Conservation (phyloP, 2,113 vertebrate species). For the Hyaena hyaena region DNA sequence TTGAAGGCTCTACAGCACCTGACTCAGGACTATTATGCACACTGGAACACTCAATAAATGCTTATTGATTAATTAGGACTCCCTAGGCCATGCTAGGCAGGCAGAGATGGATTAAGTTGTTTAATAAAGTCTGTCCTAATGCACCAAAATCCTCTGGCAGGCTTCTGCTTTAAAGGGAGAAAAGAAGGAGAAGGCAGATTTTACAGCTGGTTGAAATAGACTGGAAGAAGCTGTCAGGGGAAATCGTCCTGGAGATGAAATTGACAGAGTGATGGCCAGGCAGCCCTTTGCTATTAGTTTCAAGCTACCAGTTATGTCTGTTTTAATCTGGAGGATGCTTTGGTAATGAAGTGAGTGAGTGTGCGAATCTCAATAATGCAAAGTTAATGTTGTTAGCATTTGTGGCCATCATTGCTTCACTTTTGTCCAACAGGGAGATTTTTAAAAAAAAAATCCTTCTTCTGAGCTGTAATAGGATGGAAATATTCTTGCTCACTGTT, state of each 20-base stretch:
- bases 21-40: constrained; percentile 59
- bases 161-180: constrained; percentile 41
- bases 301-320: constrained; percentile 58
- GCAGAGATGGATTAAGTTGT: constrained; percentile 78
- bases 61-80: constrained; percentile 79
- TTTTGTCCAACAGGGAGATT: constrained; percentile 47
- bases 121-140: constrained; percentile 70
- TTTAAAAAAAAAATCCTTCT: neutral
- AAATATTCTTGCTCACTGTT: constrained; percentile 63
- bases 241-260: constrained; percentile 7
- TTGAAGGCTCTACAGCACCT: constrained; percentile 45
- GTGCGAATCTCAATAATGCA: neutral
- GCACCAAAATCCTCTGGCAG: constrained; percentile 59
- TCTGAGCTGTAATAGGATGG: constrained; percentile 49
- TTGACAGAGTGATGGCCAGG: constrained; percentile 38
- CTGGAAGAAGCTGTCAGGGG: constrained; percentile 56
- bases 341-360: neutral
- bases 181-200: constrained; percentile 44
- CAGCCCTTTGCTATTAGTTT: constrained; percentile 50
- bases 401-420: constrained; percentile 31
- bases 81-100: constrained; percentile 64
- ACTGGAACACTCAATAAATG: constrained; percentile 68
- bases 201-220: constrained; percentile 55
- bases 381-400: constrained; percentile 37
- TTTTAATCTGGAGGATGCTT: constrained; percentile 63